Base-by-base conservation (phyloP, 2,888 invertebrate species). In the Pharmacophagus antenor region DNA sequence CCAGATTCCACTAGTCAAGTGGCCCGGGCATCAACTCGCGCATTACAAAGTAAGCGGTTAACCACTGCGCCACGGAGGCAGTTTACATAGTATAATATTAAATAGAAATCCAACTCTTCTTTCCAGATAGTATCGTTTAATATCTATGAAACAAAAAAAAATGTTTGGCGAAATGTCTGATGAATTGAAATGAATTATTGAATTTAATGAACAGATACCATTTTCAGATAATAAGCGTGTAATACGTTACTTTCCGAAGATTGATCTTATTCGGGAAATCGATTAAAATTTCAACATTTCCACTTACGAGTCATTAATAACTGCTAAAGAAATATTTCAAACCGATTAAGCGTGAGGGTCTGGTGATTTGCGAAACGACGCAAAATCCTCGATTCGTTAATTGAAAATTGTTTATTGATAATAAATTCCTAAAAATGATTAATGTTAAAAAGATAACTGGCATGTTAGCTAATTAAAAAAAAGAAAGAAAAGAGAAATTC, bases 301-400 rank as follows among this genome's bases (percentile, higher is more conserved):
- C 51, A 52, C 51, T 58, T 46, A 49, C 41, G 18, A 56, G 49
- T 50, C 56, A 47, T 58, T 57, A 44, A 52, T 37, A 52, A 58
- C 58, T 37, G 58, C 58, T 58, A 44, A 52, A 46, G 58, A 46
- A 51, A 58, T 58, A 58, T 52, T 51, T 58, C 58, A 46, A 46
- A 51, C 47, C 51, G 51, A 58, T 58, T 58, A 46, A 47, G 52
- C 15, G n/a, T 27, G 46, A 46, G 51, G 51, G 31, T 51, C 46
- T 37, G 31, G 46, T 37, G n/a, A 37, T 46, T 58, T 46, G 46
- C 46, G 46, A 37, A 17, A 21, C 21, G 27, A 27, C 50, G n/a
- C 21, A 17, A 25, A 20, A 42, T 56, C 20, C 50, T 50, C 18
- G 23, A 51, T 27, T 20, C 51, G 57, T 17, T 57, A 46, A 57